Percentiles rank a stretch among this genome's conserved stretches.
These are phyloP conservation scores for Prorops nasuta DNA, from an alignment of 1,140 invertebrate genomes.

Conservation along the genomic window DNA sequence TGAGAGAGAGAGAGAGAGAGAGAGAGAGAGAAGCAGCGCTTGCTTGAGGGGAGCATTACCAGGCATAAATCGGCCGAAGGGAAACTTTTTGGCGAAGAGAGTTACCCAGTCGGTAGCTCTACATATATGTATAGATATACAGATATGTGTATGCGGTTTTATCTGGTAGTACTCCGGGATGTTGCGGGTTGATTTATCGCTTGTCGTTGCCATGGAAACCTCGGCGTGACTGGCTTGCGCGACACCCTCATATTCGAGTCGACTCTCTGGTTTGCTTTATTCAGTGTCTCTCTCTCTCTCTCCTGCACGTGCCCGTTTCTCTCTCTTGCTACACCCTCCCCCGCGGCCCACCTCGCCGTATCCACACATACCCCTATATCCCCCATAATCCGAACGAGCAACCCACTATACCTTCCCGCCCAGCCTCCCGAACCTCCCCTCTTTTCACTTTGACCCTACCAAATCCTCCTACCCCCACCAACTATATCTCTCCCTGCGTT, in stretches of 20 bases:
- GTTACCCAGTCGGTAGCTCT: constrained; percentile 34
- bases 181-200: constrained; percentile 55
- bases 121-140: constrained; percentile 15
- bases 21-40: constrained; percentile 1
- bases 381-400: too few species aligned
- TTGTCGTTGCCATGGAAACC: constrained; percentile 52
- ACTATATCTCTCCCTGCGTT: too few species aligned
- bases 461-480: too few species aligned
- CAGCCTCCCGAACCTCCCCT: not conserved
- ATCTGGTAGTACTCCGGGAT: constrained; percentile 47
- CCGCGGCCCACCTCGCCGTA: not conserved
- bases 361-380: too few species aligned
- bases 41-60: too few species aligned
- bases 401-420: too few species aligned
- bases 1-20: not conserved
- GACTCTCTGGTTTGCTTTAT: constrained; percentile 37
- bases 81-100: constrained; percentile 36
- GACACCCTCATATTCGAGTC: constrained; percentile 53
- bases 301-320: constrained; percentile 12
- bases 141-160: constrained; percentile 42
- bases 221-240: constrained; percentile 53
- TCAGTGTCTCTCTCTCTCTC: constrained; percentile 14
- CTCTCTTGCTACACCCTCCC: constrained; percentile 5
- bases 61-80: constrained; percentile 37
- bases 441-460: not conserved